These are phyloP conservation scores for Scaptomyza montana DNA, from an alignment of 1,140 invertebrate species.

Conservation along the genomic window DNA sequence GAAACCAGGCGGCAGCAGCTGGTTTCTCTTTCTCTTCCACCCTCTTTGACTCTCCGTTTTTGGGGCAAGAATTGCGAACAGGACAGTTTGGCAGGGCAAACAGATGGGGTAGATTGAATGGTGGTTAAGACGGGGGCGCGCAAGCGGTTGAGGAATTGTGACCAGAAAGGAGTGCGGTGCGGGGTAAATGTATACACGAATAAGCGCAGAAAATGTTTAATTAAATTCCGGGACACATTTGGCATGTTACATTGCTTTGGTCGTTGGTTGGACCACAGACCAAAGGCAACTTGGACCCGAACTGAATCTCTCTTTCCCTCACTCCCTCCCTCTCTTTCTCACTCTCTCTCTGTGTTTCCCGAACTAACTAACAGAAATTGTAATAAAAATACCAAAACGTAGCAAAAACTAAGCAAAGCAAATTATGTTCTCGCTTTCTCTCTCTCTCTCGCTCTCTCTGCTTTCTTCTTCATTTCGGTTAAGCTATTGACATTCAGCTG, in stretches of 20 bases:
- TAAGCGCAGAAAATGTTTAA: constrained; percentile 81
- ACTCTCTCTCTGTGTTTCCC: constrained; percentile 16
- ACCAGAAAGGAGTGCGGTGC: background rate
- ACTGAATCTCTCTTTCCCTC: background rate
- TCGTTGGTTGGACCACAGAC: constrained; percentile 54
- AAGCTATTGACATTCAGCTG: constrained; percentile 68
- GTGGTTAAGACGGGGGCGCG: background rate
- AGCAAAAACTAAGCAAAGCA: constrained; percentile 77
- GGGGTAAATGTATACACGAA: constrained; percentile 65
- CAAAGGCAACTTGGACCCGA: constrained; percentile 4
- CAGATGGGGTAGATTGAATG: background rate
- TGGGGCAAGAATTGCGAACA: constrained; percentile 56
- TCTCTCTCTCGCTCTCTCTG: background rate
- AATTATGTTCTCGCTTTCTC: constrained; percentile 65
- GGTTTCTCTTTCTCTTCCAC: constrained; percentile 7
- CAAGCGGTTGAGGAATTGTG: too few relatives aligned
- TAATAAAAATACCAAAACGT: constrained; percentile 79
- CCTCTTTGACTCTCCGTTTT: constrained; percentile 4
- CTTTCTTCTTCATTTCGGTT: constrained; percentile 9
- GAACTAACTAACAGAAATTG: constrained; percentile 73
- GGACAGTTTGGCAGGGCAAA: constrained; percentile 40
- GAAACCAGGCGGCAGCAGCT: background rate
- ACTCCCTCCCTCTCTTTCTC: constrained; percentile 5
- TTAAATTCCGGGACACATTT: constrained; percentile 81
- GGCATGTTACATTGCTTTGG: constrained; percentile 76